Percentiles rank a stretch among this genome's conserved stretches.
These are phyloP conservation scores for Aldabrachelys gigantea DNA, from an alignment of 2,113 vertebrate species.

Conservation along the genomic window DNA sequence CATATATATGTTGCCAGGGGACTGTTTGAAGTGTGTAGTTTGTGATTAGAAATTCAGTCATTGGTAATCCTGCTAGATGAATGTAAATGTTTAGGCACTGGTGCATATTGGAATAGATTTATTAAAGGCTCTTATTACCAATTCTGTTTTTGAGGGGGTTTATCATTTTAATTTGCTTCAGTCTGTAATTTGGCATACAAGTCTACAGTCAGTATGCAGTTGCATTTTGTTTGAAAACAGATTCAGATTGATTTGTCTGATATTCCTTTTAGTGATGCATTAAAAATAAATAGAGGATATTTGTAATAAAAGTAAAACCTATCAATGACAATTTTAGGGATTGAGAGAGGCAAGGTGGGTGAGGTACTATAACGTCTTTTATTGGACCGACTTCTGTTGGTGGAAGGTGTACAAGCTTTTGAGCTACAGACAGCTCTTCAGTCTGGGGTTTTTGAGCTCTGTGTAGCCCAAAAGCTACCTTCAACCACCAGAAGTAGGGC, in stretches of 20 bases:
- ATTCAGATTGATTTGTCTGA: neutral
- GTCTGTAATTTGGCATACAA: neutral
- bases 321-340: no score
- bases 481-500: neutral
- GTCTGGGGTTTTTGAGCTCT: neutral
- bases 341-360: no score
- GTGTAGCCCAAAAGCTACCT: neutral
- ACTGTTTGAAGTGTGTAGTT: no score
- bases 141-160: neutral
- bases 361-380: no score
- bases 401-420: neutral
- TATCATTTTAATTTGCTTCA: conserved; percentile 21
- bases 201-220: neutral
- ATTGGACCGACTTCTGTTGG: neutral
- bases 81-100: neutral
- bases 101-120: neutral
- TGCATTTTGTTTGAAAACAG: conserved; percentile 34
- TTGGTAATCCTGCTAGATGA: neutral
- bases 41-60: neutral
- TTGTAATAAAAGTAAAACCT: neutral
- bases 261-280: neutral
- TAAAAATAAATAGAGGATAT: neutral
- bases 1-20: no score
- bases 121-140: neutral
- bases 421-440: no score